Conservation (phyloP, 2,888 invertebrate genomes). For the Mimas tiliae region DNA sequence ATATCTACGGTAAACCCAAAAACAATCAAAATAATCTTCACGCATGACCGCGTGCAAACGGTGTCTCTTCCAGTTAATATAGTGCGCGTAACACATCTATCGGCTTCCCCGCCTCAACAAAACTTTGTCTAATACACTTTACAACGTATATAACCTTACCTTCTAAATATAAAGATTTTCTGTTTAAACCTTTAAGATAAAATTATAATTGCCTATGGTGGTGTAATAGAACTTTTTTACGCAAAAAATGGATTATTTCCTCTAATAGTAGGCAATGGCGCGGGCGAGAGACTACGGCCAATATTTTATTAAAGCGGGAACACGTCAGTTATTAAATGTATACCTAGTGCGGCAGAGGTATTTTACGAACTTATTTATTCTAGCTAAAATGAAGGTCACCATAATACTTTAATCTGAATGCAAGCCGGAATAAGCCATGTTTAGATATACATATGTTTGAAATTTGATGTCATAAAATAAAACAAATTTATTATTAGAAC, state of each 20-base stretch:
- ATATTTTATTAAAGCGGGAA: too few relatives aligned
- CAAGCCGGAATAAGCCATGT: too few relatives aligned
- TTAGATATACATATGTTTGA: too few relatives aligned
- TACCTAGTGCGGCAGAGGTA: too few relatives aligned
- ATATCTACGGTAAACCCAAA: constrained; percentile 8
- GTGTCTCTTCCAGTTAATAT: constrained; percentile 49
- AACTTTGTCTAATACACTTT: constrained; percentile 71
- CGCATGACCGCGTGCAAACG: constrained; percentile 10
- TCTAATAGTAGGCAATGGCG: too few relatives aligned
- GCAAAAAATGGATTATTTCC: background rate
- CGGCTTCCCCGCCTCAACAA: constrained; percentile 51
- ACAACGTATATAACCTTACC: constrained; percentile 58
- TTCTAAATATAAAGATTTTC: constrained; percentile 59
- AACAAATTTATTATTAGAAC: too few relatives aligned
- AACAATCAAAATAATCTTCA: constrained; percentile 22
- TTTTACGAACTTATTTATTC: too few relatives aligned
- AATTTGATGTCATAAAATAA: too few relatives aligned
- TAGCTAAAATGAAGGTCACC: too few relatives aligned
- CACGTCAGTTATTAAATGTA: too few relatives aligned
- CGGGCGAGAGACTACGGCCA: too few relatives aligned
- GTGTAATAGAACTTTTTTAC: background rate
- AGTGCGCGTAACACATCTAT: constrained; percentile 45
- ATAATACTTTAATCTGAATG: too few relatives aligned
- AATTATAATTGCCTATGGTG: constrained; percentile 36
- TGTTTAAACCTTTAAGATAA: constrained; percentile 40